These are phyloP conservation scores for Liodrosophila aerea DNA, from an alignment of 2,888 invertebrate genomes.

Conservation along the genomic window DNA sequence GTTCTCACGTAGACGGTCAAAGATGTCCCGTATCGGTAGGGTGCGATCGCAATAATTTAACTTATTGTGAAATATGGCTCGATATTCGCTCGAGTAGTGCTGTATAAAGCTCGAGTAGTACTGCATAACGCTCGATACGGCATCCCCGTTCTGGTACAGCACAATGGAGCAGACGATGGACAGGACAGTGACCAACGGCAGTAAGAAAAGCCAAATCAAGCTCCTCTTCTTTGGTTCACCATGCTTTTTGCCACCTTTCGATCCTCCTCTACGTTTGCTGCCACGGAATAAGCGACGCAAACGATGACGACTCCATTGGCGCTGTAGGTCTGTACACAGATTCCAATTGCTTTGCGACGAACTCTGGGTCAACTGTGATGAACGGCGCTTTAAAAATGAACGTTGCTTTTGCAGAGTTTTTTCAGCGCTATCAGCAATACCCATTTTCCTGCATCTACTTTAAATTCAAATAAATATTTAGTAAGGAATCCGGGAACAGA, in stretches of 20 bases:
- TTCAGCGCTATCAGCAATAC: conserved; percentile 34
- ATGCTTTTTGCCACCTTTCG: neutral
- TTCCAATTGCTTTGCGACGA: conserved; percentile 15
- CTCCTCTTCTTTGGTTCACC: neutral
- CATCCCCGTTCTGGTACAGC: conserved; percentile 15
- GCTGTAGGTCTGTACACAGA: conserved; percentile 30
- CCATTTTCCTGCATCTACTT: conserved; percentile 28
- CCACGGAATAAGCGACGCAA: conserved; percentile 27
- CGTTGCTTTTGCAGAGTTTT: too few relatives aligned
- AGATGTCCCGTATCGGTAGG: conserved; percentile 44
- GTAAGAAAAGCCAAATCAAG: conserved; percentile 6
- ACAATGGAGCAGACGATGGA: conserved; percentile 11
- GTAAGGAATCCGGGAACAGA: neutral
- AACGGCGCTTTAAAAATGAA: conserved; percentile 17
- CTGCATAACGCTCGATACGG: conserved; percentile 25
- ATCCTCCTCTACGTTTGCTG: neutral
- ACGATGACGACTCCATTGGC: conserved; percentile 37
- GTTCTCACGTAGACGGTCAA: conserved; percentile 40
- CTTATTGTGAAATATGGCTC: conserved; percentile 72
- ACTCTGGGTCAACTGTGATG: conserved; percentile 2
- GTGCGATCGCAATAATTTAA: conserved; percentile 70
- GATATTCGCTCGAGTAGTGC: conserved; percentile 69
- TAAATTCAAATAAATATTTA: neutral
- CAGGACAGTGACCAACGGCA: conserved; percentile 5
- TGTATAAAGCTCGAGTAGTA: conserved; percentile 31